These are phyloP conservation scores for Leptinotarsa undecemlineata DNA, from an alignment of 1,140 invertebrate species.

Conservation along the genomic window DNA sequence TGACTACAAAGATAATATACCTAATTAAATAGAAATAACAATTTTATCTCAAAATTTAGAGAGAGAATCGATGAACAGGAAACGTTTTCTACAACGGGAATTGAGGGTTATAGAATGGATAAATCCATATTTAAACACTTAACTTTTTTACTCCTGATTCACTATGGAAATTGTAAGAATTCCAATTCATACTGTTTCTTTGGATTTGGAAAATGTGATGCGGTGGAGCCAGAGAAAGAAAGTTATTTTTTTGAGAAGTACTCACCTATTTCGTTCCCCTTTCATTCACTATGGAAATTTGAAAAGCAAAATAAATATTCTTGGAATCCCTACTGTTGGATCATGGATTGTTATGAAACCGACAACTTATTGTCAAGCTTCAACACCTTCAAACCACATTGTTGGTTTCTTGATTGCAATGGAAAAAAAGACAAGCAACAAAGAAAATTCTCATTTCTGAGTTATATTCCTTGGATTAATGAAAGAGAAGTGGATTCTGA, in stretches of 20 bases:
- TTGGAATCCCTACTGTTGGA: conserved; percentile 1
- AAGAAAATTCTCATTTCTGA: neutral
- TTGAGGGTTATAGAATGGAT: neutral
- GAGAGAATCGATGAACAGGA: too few species aligned
- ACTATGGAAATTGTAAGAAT: neutral
- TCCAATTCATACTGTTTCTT: neutral
- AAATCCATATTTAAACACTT: conserved; percentile 2
- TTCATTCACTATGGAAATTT: neutral
- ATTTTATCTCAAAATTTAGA: too few species aligned
- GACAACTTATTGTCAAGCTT: neutral
- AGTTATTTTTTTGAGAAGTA: neutral
- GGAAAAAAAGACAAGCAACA: neutral
- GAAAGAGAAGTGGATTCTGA: neutral
- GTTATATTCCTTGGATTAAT: neutral
- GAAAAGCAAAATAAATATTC: neutral
- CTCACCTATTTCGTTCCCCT: neutral
- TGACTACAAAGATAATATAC: too few species aligned
- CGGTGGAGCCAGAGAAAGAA: neutral
- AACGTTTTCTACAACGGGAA: neutral
- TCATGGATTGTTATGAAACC: neutral
- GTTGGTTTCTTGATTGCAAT: neutral
- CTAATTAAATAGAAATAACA: too few species aligned
- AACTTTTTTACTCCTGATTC: neutral
- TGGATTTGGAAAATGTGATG: neutral
- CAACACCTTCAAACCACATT: neutral